phyloP scores from a whole-genome alignment of 2,113 vertebrate genomes.

The Sturnira hondurensis region DNA sequence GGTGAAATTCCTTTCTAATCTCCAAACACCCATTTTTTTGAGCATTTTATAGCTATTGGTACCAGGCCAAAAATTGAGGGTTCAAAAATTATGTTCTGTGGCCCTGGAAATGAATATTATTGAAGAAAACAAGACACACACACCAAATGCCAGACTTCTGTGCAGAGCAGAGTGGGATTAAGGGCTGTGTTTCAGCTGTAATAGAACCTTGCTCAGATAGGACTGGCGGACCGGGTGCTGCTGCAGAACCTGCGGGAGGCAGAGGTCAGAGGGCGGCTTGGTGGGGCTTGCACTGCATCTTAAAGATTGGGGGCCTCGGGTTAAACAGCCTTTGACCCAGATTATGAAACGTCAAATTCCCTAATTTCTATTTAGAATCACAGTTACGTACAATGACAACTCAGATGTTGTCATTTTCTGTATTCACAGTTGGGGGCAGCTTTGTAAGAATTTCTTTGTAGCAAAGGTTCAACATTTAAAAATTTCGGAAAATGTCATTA shows the following conservation, averaged over 20 bases:
- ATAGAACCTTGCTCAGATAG: neutral
- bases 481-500: neutral
- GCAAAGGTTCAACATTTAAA: neutral
- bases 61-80: neutral
- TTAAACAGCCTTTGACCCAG: neutral
- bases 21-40: neutral
- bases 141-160: neutral
- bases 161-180: neutral
- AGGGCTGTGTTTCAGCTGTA: neutral
- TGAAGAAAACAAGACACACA: neutral
- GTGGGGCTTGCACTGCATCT: neutral
- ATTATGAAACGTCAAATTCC: neutral
- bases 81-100: neutral
- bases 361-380: neutral
- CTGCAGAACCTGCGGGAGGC: accelerated
- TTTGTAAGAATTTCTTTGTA: neutral
- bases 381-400: neutral
- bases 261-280: neutral
- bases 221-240: neutral
- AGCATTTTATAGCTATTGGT: neutral
- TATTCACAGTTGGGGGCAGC: neutral
- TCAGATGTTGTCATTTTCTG: neutral
- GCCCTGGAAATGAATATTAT: neutral
- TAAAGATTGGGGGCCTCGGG: neutral
- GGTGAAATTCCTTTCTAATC: neutral